Evolutionary conservation across 2,113 vertebrate species (phyloP).

Genomic region (Phylloscopus trochilus): DNA sequence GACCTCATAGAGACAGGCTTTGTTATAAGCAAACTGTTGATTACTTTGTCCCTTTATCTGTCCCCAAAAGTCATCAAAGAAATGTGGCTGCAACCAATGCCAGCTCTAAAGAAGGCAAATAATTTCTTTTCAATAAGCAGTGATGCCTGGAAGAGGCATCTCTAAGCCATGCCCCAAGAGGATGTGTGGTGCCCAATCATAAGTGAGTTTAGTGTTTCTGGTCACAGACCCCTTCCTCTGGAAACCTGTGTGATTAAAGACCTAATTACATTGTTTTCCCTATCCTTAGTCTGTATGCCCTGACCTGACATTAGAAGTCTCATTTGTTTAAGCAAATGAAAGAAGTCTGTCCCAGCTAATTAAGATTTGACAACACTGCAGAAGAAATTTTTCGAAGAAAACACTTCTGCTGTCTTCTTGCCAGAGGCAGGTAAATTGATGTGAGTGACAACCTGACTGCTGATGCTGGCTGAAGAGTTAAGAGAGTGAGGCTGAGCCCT

Average conservation of each 20-base stretch:
- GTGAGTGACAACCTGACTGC: neutral
- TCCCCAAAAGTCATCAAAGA: neutral
- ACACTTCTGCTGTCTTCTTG: neutral
- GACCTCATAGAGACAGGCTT: neutral
- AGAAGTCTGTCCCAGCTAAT: neutral
- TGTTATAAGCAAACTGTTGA: neutral
- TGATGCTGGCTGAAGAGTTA: neutral
- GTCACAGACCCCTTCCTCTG: neutral
- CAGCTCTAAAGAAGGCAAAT: neutral
- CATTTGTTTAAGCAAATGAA: constrained; percentile 30
- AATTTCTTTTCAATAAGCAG: neutral
- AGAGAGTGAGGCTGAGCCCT: neutral
- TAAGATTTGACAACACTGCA: neutral
- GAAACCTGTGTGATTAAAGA: constrained; percentile 8
- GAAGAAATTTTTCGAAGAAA: neutral
- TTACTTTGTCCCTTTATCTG: neutral
- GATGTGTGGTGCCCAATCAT: neutral
- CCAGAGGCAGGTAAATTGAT: neutral
- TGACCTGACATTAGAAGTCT: neutral
- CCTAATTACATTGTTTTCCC: neutral
- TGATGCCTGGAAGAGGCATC: neutral
- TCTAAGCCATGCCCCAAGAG: neutral
- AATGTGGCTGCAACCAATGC: neutral
- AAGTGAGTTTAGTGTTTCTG: neutral
- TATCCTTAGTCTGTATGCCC: neutral